phyloP scores from a whole-genome alignment of 2,113 vertebrate genomes.

The Pachycephala philippinensis region DNA sequence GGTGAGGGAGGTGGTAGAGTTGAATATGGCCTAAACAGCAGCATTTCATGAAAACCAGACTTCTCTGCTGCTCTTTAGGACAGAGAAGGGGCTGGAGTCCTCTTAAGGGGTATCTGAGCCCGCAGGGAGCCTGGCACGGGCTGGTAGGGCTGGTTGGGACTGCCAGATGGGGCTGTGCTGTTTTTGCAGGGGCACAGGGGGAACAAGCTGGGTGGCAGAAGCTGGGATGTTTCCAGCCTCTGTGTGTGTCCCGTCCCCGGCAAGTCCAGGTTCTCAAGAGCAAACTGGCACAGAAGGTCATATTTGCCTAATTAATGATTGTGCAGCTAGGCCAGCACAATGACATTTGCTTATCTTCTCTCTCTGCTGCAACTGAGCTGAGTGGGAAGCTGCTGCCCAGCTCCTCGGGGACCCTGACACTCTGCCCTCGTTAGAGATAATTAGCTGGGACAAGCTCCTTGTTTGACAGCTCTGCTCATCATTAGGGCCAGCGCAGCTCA shows the following conservation, averaged over 20 bases:
- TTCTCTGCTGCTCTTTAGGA: not conserved
- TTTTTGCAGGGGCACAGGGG: not conserved
- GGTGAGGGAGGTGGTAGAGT: not conserved
- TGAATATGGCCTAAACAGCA: not conserved
- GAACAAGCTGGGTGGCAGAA: not conserved
- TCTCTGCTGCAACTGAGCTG: constrained; percentile 8
- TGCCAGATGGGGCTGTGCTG: not conserved
- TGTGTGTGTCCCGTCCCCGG: not conserved
- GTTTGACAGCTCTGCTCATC: constrained; percentile 61
- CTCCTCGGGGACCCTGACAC: constrained; percentile 49
- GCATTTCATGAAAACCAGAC: not conserved
- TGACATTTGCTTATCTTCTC: constrained; percentile 13
- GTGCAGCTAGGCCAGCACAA: constrained; percentile 3
- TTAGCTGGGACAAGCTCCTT: constrained; percentile 54
- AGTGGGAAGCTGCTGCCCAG: constrained; percentile 44
- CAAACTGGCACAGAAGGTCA: constrained; percentile 32
- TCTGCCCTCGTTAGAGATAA: constrained; percentile 67
- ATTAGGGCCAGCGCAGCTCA: constrained; percentile 25
- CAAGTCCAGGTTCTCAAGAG: not conserved
- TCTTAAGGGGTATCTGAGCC: rapidly evolving
- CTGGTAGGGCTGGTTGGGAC: not conserved
- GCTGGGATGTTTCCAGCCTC: not conserved
- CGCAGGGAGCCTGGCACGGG: not conserved
- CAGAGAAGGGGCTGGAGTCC: not conserved
- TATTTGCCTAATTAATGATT: constrained; percentile 52